These are phyloP conservation scores for Allobates femoralis DNA, from an alignment of 2,797 vertebrate species.

Conservation along the genomic window DNA sequence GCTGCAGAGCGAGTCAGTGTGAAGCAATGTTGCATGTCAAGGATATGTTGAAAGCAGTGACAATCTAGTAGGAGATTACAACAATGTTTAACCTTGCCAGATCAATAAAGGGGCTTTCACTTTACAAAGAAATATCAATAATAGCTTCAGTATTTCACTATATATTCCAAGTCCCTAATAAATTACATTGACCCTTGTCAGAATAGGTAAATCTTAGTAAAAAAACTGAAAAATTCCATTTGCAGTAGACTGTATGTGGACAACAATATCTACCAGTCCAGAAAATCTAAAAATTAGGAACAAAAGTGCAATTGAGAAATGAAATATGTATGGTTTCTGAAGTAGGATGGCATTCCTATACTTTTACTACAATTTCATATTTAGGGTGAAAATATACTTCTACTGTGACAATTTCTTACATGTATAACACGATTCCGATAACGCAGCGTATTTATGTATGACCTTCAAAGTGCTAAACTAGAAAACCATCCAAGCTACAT, in stretches of 20 bases:
- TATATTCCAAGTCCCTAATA: not conserved
- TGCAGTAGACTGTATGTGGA: not conserved
- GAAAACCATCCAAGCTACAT: no score
- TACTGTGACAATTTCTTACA: no score
- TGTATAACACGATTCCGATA: no score
- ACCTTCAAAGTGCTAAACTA: no score
- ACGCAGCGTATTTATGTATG: no score
- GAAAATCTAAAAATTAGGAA: not conserved
- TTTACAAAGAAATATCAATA: conserved; percentile 1
- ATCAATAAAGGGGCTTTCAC: not conserved
- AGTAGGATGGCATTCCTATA: no score
- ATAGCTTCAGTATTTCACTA: not conserved
- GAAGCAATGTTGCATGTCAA: not conserved
- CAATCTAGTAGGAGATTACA: conserved; percentile 18
- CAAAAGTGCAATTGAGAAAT: not conserved
- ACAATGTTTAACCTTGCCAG: conserved; percentile 10
- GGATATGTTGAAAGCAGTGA: conserved; percentile 3
- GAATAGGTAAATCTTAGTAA: not conserved
- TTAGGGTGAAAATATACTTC: no score
- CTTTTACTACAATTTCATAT: no score
- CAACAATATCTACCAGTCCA: not conserved
- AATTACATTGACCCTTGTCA: not conserved
- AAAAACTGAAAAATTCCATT: not conserved
- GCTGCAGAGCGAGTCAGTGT: conserved; percentile 14
- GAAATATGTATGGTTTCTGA: no score